Conservation (phyloP, 1,140 invertebrate genomes). For the Leptopilina clavipes region DNA sequence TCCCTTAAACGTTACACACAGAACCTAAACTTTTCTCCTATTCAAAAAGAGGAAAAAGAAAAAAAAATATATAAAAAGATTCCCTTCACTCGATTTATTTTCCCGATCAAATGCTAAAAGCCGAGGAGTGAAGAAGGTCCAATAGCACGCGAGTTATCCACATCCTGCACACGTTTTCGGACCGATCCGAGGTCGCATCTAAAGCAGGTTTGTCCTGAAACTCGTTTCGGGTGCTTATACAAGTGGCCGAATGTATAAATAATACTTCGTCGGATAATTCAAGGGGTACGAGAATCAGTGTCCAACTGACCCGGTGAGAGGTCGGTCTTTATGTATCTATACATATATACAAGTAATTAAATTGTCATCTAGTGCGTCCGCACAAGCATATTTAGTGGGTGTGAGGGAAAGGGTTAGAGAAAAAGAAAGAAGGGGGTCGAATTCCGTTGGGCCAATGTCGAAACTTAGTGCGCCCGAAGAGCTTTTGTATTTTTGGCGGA, state of each 20-base stretch:
- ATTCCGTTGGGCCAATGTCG: neutral
- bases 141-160: neutral
- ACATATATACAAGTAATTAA: slow-evolving; percentile 47
- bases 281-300: slow-evolving; percentile 22
- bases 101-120: neutral
- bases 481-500: slow-evolving; percentile 54
- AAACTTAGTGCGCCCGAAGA: slow-evolving; percentile 21
- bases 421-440: neutral
- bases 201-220: slow-evolving; percentile 32
- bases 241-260: slow-evolving; percentile 35
- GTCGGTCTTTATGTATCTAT: neutral
- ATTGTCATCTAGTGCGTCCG: too few relatives aligned
- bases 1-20: too few relatives aligned
- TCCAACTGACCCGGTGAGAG: slow-evolving; percentile 51
- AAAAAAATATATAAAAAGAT: neutral
- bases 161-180: slow-evolving; percentile 22
- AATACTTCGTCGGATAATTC: slow-evolving; percentile 26
- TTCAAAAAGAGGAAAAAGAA: too few relatives aligned
- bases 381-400: too few relatives aligned
- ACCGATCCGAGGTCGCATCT: slow-evolving; percentile 21
- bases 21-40: too few relatives aligned
- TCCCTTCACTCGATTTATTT: neutral
- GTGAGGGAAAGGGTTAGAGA: neutral
- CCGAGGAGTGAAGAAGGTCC: neutral
- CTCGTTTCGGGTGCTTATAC: slow-evolving; percentile 28